Percentiles rank a stretch among this genome's conserved stretches.
Conservation (phyloP, 1,140 invertebrate species). For the Habropoda laboriosa region DNA sequence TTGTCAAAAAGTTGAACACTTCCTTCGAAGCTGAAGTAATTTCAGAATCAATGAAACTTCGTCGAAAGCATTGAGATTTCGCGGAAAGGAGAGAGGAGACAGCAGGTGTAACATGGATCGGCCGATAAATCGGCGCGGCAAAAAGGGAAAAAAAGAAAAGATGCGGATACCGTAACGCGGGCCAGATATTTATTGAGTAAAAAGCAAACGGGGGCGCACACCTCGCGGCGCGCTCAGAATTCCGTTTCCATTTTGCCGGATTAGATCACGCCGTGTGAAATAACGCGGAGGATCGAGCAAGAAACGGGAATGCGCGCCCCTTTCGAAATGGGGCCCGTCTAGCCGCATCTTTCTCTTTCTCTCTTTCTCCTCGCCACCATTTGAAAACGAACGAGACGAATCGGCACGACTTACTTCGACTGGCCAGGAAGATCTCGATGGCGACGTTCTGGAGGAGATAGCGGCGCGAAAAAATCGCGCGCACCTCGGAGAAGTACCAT, state of each 20-base stretch:
- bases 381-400: conserved; percentile 47
- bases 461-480: conserved; percentile 98
- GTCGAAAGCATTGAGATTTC: not conserved
- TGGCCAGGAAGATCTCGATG: conserved; percentile 99
- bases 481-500: conserved; percentile 99
- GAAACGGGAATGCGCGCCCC: conserved; percentile 70
- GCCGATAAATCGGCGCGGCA: conserved; percentile 71
- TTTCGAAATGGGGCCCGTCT: not conserved
- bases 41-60: not conserved
- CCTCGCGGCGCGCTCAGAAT: conserved; percentile 76
- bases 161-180: conserved; percentile 71
- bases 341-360: too few relatives aligned
- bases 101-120: conserved; percentile 38
- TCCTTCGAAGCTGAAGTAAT: not conserved
- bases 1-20: not conserved
- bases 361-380: too few relatives aligned
- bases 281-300: conserved; percentile 69
- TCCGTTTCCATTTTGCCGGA: conserved; percentile 65
- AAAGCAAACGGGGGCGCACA: conserved; percentile 73
- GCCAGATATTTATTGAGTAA: conserved; percentile 78
- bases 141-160: too few relatives aligned
- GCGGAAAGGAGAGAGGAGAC: not conserved
- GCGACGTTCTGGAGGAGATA: conserved; percentile 98
- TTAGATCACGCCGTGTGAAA: conserved; percentile 75
- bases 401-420: conserved; percentile 92